Base-by-base conservation (phyloP, 1,140 invertebrate species). In the Drosophila nigrodunni region DNA sequence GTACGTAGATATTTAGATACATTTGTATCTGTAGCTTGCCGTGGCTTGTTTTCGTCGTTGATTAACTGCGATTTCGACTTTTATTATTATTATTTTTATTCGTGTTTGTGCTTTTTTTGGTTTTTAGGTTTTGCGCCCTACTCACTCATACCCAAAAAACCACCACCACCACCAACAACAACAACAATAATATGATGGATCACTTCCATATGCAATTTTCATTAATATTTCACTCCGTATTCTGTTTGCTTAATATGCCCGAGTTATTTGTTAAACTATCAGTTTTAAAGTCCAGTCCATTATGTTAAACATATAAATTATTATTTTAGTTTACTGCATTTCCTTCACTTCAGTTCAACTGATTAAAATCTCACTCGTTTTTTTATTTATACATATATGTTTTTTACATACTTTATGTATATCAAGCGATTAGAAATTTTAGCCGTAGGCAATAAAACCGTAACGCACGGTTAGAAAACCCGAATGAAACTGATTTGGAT, bases 181-280 rank as follows among this genome's bases (percentile, higher is more conserved):
- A 30, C 25, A 30, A 30, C 25, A 30, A 30, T 1, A 83, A 89
- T 74, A 82, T 91, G 88, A 91, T 91, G 88, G 88, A 91, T 91
- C 76, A 91, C 88, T 91, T 91, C 88, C 88, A 82, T 78, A 75
- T 88, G 88, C 80, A 91, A 91, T 91, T 91, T 91, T 82, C 83
- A 79, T 88, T 90, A 91, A 90, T 88, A 74, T 75, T 71, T 76
- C 35, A 30, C 25, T 30, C 6, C 25, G 25, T 80, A 58, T 66
- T 52, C 66, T 30, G 44, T 43, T 65, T 73, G 49, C 69, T 68
- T 83, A 39, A 80, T 85, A 65, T 52, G 25, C 74, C 74, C 77
- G 74, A 83, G 74, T 77, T 74, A 65, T 57, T 57, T 57, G 13
- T 21, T 30, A 59, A 59, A 44, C 57, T 34, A 59, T 44, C 18